These are phyloP conservation scores for Apaloderma vittatum DNA, from an alignment of 2,113 vertebrate genomes.

Conservation along the genomic window DNA sequence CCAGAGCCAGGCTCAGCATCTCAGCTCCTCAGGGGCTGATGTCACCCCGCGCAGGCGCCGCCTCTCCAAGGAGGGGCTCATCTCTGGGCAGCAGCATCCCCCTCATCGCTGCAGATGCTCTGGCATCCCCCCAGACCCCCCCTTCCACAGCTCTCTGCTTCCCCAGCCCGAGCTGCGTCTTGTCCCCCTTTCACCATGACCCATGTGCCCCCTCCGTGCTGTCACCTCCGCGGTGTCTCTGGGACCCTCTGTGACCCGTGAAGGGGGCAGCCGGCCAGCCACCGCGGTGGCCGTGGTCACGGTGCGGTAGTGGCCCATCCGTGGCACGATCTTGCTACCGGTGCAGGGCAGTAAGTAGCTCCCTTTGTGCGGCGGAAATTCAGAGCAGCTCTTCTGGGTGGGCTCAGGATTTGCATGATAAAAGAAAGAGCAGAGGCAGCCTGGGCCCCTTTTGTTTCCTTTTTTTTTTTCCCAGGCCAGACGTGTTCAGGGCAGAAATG, in stretches of 20 bases:
- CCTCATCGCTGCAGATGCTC: conserved; percentile 1
- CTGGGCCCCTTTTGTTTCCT: conserved; percentile 35
- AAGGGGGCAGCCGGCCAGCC: background rate
- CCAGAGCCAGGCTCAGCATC: conserved; percentile 36
- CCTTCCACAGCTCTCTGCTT: background rate
- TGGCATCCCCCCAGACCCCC: background rate
- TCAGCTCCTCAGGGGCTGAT: conserved; percentile 32
- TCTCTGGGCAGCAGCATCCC: conserved; percentile 34
- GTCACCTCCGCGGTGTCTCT: background rate
- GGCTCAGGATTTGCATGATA: conserved; percentile 55
- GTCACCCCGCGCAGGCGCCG: conserved; percentile 57
- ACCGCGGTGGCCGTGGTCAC: background rate
- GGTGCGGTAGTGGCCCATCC: background rate
- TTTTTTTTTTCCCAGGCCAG: conserved; percentile 29
- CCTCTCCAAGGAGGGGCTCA: conserved; percentile 61
- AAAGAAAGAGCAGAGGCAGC: conserved; percentile 28
- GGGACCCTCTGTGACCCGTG: background rate
- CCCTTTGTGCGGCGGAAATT: background rate
- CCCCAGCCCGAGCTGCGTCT: background rate
- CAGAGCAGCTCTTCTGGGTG: conserved; percentile 11
- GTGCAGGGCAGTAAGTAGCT: background rate
- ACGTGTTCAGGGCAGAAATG: conserved; percentile 56
- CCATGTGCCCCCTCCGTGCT: no score
- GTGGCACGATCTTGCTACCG: background rate
- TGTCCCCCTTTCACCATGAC: background rate